Evolutionary conservation across 2,797 vertebrate species (phyloP).

Genomic region (Ctenosaura bakeri): DNA sequence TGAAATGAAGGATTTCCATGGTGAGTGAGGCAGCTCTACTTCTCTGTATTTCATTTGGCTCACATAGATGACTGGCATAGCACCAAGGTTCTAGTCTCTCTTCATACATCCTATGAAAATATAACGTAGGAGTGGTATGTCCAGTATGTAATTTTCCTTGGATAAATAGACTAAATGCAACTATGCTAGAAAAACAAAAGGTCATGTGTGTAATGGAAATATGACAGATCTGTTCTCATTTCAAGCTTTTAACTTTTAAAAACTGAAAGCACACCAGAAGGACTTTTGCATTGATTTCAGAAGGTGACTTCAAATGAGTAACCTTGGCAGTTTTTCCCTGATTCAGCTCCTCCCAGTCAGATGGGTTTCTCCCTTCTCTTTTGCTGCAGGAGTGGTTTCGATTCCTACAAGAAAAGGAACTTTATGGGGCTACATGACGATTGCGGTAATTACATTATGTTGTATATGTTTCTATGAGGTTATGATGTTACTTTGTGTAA

Average conservation of each 20-base stretch:
- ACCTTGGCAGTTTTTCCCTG: slow-evolving; percentile 36
- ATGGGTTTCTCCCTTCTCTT: slow-evolving; percentile 22
- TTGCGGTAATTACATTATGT: slow-evolving; percentile 49
- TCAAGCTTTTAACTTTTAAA: slow-evolving; percentile 34
- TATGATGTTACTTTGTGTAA: slow-evolving; percentile 31
- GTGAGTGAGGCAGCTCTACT: background rate
- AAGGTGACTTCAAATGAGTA: slow-evolving; percentile 47
- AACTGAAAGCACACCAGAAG: slow-evolving; percentile 15
- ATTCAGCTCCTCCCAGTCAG: slow-evolving; percentile 22
- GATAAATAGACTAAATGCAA: slow-evolving; percentile 3
- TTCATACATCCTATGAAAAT: background rate
- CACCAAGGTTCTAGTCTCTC: background rate
- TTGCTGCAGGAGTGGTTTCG: background rate
- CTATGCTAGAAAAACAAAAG: background rate
- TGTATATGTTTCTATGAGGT: slow-evolving; percentile 18
- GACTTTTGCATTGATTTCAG: slow-evolving; percentile 50
- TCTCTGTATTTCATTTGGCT: background rate
- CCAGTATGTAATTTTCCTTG: background rate
- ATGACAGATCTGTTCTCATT: slow-evolving; percentile 24
- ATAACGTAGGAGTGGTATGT: background rate
- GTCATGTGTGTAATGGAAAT: background rate
- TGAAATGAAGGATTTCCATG: background rate
- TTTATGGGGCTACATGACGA: slow-evolving; percentile 59
- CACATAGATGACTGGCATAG: background rate
- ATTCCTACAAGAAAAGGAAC: slow-evolving; percentile 47